Evolutionary conservation across 2,797 vertebrate genomes (phyloP), one percentile per base, ranked within the genome.

Genomic region (Florisuga fusca): DNA sequence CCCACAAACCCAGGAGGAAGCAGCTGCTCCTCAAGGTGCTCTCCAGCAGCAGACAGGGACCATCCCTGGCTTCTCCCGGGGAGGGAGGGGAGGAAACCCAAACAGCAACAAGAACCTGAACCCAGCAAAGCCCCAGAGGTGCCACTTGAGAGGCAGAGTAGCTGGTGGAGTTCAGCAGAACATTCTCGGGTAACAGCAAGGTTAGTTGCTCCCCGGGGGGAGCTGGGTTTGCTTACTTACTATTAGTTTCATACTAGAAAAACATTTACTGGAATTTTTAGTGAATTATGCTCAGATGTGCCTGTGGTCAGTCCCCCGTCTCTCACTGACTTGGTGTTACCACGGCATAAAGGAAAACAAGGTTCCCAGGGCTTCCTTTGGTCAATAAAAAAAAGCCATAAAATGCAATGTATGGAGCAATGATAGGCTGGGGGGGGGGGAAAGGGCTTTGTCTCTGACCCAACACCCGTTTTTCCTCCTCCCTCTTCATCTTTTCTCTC

Each of bases 241-340:
- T 67, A 91, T 95, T 96, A 89, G 91, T 89, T 96, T 82, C 92
- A 87, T 76, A 29, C 84, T 80, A 86, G 84, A 74, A 91, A 91
- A 92, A 76, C 90, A 93, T 85, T 90, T 67, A 71, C 90, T 94
- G 95, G 93, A 96, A 95, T 95, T 72, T 89, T 78, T 58, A 94
- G 85, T 84, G 89, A 91, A 85, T 85, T 84, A 85, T 67, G 93
- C 87, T 94, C 93, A 93, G 93, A 91, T 91, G 80, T 91, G 72
- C 91, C 87, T 93, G 91, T 91, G 93, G 91, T 91, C 93, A 94
- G 80, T 74, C 84, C 91, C 72, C 59, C 15, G 43, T 78, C 87
- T 90, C 80, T 77, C 46, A 22, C 80, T 4, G 26, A 54, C 34
- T 19, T 43, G 61, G 75, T 59, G 84, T 74, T 94, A 73, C 84